phyloP scores from a whole-genome alignment of 2,797 vertebrate species.

The Alectoris magna region DNA sequence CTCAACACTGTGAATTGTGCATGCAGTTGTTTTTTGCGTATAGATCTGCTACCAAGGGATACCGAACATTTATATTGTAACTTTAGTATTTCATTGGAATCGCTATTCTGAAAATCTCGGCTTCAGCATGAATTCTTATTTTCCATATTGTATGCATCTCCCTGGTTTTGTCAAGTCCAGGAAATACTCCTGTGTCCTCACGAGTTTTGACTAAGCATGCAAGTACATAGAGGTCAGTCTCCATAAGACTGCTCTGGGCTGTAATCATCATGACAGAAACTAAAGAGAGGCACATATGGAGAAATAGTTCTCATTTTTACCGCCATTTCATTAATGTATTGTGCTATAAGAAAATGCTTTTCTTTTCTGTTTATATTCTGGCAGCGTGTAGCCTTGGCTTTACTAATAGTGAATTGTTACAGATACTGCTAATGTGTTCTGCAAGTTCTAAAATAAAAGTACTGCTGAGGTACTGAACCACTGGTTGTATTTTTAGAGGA shows the following conservation, averaged over 20 bases:
- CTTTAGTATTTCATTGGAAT: not conserved
- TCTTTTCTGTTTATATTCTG: not conserved
- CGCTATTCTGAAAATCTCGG: not conserved
- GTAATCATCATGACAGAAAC: not conserved
- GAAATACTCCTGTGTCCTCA: not conserved
- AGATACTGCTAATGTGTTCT: not conserved
- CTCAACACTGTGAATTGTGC: accelerated
- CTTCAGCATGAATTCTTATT: not conserved
- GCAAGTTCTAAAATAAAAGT: not conserved
- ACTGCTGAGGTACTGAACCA: not conserved
- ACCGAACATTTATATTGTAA: not conserved
- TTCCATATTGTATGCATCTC: accelerated
- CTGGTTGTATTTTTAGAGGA: not conserved
- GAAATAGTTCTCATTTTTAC: not conserved
- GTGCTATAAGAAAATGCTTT: not conserved
- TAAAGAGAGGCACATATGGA: not conserved
- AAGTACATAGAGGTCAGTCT: not conserved
- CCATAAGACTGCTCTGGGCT: not conserved
- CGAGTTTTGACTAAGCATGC: not conserved
- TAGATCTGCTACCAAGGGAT: not conserved
- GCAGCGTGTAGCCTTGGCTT: not conserved
- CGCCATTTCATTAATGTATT: not conserved
- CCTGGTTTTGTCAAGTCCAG: not conserved
- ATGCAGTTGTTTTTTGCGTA: not conserved
- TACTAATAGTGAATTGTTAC: not conserved